These are phyloP conservation scores for Psococerastis gibbosa DNA, from an alignment of 2,888 invertebrate genomes.

Conservation along the genomic window DNA sequence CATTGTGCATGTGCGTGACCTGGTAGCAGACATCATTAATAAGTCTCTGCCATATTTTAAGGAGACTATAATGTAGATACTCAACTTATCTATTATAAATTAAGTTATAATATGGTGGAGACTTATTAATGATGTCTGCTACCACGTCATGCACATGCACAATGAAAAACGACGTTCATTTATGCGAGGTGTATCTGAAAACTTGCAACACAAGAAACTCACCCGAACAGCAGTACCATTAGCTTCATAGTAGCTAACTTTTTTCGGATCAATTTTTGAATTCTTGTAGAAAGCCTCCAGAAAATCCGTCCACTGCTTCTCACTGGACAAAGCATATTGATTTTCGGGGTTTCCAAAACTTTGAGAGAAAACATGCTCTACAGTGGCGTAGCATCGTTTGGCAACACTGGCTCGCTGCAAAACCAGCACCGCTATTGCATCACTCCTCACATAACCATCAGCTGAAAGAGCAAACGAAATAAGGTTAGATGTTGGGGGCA, in stretches of 20 bases:
- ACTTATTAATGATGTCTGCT: no score
- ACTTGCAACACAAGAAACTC: no score
- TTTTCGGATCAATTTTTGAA: constrained; percentile 1
- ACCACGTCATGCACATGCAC: no score
- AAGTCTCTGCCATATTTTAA: no score
- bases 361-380: constrained; percentile 28
- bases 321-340: background rate
- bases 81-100: no score
- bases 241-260: background rate
- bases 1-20: no score
- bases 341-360: background rate
- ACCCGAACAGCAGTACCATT: constrained; percentile 1
- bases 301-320: background rate
- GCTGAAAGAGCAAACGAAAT: constrained; percentile 17
- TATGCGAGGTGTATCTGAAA: no score
- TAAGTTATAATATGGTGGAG: no score
- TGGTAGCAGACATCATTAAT: no score
- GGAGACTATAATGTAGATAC: no score
- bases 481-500: background rate
- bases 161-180: no score
- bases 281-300: background rate
- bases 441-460: constrained; percentile 28
- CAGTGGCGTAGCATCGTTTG: constrained; percentile 26
- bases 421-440: constrained; percentile 24
- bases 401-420: constrained; percentile 24